Evolutionary conservation across 2,113 vertebrate species (phyloP).

Genomic region (Pycnonotus jocosus): DNA sequence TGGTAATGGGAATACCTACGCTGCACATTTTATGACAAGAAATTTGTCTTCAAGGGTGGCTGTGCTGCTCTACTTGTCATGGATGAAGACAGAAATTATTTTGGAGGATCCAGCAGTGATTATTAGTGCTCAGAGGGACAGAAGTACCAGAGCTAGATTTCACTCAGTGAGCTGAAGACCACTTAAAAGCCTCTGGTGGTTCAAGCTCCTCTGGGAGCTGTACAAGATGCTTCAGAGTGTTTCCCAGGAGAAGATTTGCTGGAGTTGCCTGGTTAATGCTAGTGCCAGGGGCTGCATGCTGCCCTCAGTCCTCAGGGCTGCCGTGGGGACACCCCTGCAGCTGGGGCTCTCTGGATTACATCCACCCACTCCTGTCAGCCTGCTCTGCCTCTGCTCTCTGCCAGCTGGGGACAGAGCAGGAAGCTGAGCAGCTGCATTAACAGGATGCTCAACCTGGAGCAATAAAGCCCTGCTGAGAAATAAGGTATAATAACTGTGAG

Average conservation of each 20-base stretch:
- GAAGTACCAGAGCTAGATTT: not conserved
- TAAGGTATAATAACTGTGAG: not conserved
- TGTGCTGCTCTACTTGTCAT: accelerated
- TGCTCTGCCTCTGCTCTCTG: not conserved
- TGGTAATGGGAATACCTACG: not conserved
- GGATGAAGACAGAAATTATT: not conserved
- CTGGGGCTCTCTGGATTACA: not conserved
- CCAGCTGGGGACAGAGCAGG: not conserved
- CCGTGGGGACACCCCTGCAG: accelerated
- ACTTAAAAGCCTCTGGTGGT: not conserved
- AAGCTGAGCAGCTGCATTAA: not conserved
- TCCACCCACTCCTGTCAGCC: not conserved
- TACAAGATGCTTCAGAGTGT: not conserved
- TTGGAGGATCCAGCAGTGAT: accelerated
- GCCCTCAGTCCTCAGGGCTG: not conserved
- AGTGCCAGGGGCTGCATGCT: accelerated
- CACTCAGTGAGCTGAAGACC: not conserved
- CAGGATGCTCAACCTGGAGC: not conserved
- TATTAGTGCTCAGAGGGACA: not conserved
- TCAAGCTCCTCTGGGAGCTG: not conserved
- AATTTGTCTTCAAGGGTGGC: not conserved
- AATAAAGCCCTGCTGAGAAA: conserved; percentile 23
- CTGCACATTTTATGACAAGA: not conserved
- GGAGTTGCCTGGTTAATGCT: not conserved
- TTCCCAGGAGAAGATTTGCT: not conserved